Evolutionary conservation across 2,888 invertebrate genomes (phyloP), one percentile per base, ranked within the genome.

Genomic region (Melipona bicolor): DNA sequence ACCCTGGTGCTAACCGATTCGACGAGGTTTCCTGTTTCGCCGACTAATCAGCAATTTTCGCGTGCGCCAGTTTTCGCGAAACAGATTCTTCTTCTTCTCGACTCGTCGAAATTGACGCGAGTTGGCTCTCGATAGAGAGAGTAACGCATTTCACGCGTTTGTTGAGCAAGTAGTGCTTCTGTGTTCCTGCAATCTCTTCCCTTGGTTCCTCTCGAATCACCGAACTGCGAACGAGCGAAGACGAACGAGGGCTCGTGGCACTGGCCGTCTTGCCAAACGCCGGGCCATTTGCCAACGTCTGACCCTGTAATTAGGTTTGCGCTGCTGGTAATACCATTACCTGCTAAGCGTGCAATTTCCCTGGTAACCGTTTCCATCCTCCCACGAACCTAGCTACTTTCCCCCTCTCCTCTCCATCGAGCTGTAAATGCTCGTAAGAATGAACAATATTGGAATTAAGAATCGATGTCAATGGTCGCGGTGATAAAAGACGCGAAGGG

Each of bases 291-390:
- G 92, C 88, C 90, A 91, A 91, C 91, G 93, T 93, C 92, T 92
- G 90, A 91, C 87, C 90, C 88, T 91, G 92, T 92, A 93, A 94
- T 93, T 92, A 92, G 90, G 89, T 94, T 93, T 91, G 86, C 90
- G 90, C 91, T 90, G 90, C 88, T 89, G 89, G 91, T 93, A 92
- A 94, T 91, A 85, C 90, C 87, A 87, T 94, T 93, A 93, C 90
- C 87, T 82, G 87, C 90, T 92, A 91, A 92, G 87, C 92, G 90
- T 91, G 92, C 92, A 93, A 93, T 94, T 93, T 91, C 91, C 92
- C 90, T 61, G 73, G 54, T 76, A 84, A 76, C 49, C 70, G 70
- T 77, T 67, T 59, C 79, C 61, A 27, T 71, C 65, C 77, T 68
- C 43, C 71, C 62, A 17, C 36, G 36, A 43, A 43, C 43, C 43